Evolutionary conservation across 2,113 vertebrate genomes (phyloP).

Genomic region (Grallaria varia): DNA sequence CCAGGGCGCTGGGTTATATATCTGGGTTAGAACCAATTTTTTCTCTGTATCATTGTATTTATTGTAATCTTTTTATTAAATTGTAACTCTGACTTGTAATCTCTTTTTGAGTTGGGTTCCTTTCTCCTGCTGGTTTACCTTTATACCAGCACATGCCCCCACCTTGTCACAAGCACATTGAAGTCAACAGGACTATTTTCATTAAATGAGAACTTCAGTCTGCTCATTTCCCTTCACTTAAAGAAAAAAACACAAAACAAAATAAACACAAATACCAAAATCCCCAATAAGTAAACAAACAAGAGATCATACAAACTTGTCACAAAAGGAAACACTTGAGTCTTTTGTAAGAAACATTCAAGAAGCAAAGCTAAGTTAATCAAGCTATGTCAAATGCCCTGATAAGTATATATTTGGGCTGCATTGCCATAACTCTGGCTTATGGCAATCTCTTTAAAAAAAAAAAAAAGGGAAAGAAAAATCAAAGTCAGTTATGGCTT

Average conservation of each 20-base stretch:
- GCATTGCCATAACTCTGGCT: constrained; percentile 10
- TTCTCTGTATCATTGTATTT: no score
- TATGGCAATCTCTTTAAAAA: constrained; percentile 54
- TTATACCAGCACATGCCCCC: no score
- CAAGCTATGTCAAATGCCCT: neutral
- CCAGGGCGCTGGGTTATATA: no score
- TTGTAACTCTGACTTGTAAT: no score
- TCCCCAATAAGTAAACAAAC: neutral
- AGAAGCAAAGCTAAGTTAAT: neutral
- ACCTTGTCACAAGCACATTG: neutral
- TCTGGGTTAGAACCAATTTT: no score
- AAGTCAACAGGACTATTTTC: neutral
- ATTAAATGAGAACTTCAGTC: neutral
- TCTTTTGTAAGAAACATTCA: neutral
- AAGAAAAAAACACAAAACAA: neutral
- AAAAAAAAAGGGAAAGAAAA: constrained; percentile 41
- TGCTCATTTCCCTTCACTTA: neutral
- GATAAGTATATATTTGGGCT: constrained; percentile 41
- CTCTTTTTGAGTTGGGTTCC: no score
- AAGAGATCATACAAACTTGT: neutral
- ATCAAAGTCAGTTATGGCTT: constrained; percentile 81
- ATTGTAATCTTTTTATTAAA: no score
- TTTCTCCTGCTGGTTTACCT: no score
- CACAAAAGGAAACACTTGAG: neutral
- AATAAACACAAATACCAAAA: neutral